A percentile compares a stretch with the other conserved stretches of the same genome.
These are phyloP conservation scores for Ooceraea biroi DNA, from an alignment of 1,140 invertebrate genomes.

Conservation along the genomic window DNA sequence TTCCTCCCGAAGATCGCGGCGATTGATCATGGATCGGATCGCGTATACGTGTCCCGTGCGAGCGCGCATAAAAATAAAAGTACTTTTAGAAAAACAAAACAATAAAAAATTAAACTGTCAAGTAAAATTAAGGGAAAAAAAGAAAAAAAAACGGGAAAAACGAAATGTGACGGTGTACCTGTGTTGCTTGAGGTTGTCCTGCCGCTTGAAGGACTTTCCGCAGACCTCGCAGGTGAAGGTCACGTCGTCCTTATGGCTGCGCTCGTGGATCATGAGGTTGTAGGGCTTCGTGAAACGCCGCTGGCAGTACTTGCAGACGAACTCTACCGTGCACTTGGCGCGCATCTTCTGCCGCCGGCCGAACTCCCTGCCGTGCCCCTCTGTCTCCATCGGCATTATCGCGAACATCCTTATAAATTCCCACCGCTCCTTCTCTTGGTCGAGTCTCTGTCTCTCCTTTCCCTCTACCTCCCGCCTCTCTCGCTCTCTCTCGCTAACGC, in stretches of 20 bases:
- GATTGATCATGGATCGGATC: constrained; percentile 44
- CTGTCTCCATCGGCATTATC: constrained; percentile 94
- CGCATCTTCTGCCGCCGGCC: constrained; percentile 94
- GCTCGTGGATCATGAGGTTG: constrained; percentile 99
- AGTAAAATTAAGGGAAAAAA: neutral
- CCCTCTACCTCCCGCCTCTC: constrained; percentile 74
- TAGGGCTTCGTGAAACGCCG: constrained; percentile 99
- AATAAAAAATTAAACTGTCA: constrained; percentile 1
- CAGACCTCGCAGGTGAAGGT: constrained; percentile 99
- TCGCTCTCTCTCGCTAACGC: constrained; percentile 65
- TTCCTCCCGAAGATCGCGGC: constrained; percentile 20
- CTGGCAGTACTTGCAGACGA: constrained; percentile 99
- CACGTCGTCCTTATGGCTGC: constrained; percentile 98
- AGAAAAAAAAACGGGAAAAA: neutral
- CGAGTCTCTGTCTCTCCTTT: constrained; percentile 80
- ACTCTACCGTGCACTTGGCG: constrained; percentile 95
- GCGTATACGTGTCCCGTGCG: constrained; percentile 42
- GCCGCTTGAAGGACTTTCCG: constrained; percentile 98
- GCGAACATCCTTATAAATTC: constrained; percentile 89
- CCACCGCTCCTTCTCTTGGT: constrained; percentile 84
- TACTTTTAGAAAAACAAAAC: constrained; percentile 30
- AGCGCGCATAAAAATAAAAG: constrained; percentile 25
- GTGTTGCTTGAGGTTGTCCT: constrained; percentile 98
- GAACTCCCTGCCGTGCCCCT: constrained; percentile 95
- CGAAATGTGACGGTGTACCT: constrained; percentile 87